These are phyloP conservation scores for Hyposoter didymator DNA, from an alignment of 2,888 invertebrate genomes.

Conservation along the genomic window DNA sequence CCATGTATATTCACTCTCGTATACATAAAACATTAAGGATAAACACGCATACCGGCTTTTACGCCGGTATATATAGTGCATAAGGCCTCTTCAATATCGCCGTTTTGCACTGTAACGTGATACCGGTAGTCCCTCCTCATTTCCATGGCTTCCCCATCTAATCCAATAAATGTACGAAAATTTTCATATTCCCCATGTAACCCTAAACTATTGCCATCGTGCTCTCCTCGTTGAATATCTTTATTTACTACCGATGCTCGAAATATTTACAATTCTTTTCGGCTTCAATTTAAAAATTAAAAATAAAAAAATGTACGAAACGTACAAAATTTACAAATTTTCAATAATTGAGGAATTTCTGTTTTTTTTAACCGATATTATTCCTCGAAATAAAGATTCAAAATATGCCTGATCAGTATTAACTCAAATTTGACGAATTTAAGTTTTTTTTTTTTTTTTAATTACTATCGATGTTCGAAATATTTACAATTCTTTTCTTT, in stretches of 20 bases:
- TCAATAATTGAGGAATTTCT: background rate
- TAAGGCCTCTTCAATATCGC: background rate
- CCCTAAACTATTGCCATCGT: background rate
- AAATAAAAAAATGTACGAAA: background rate
- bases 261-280: background rate
- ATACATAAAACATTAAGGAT: background rate
- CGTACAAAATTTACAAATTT: background rate
- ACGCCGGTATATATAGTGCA: background rate
- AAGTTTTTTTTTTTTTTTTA: background rate
- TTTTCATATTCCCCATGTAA: background rate
- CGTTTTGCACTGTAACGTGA: background rate
- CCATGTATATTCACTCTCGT: background rate
- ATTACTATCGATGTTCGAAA: background rate
- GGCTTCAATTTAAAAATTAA: background rate
- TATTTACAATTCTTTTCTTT: background rate
- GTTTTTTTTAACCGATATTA: background rate
- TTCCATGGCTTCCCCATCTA: constrained; percentile 1
- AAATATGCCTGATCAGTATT: background rate
- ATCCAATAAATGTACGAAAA: background rate
- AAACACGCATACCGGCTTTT: constrained; percentile 11
- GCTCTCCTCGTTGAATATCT: background rate
- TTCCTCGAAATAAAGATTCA: too few species aligned
- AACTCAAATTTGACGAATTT: background rate
- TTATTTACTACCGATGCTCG: background rate
- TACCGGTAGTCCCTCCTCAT: constrained; percentile 8